A percentile compares a stretch with the other conserved stretches of the same genome.
Conservation (phyloP, 2,113 vertebrate species). For the Alethe diademata region DNA sequence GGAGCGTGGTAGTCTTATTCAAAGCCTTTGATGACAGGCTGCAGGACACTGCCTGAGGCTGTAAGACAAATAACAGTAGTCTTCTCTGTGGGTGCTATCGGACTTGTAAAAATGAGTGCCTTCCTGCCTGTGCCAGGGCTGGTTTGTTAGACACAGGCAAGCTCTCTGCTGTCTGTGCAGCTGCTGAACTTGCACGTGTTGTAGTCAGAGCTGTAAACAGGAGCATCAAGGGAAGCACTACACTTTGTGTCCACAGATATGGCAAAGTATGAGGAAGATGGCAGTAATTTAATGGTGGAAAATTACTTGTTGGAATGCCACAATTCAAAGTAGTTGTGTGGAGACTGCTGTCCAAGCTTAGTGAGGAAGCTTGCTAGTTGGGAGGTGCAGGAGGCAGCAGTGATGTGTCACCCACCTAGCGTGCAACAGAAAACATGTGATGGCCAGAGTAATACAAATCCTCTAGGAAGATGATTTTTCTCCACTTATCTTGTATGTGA, state of each 20-base stretch:
- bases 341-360: neutral
- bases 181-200: neutral
- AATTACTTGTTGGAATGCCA: neutral
- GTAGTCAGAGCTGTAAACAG: neutral
- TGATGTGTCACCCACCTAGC: neutral
- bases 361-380: neutral
- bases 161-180: neutral
- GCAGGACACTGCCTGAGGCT: conserved; percentile 32
- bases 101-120: neutral
- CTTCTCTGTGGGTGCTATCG: conserved; percentile 45
- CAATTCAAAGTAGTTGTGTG: neutral
- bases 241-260: neutral
- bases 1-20: neutral
- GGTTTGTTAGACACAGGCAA: neutral
- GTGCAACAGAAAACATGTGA: neutral
- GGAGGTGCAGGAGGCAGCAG: neutral
- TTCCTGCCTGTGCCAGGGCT: neutral
- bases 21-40: conserved; percentile 44
- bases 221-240: neutral
- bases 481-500: neutral
- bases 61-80: conserved; percentile 11
- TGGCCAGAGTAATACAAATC: neutral
- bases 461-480: neutral
- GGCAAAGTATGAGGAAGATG: neutral
- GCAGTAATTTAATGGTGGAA: neutral